A percentile compares a stretch with the other conserved stretches of the same genome.
Evolutionary conservation across 1,140 invertebrate species (phyloP).

Genomic region (Drosophila nigromelanica): DNA sequence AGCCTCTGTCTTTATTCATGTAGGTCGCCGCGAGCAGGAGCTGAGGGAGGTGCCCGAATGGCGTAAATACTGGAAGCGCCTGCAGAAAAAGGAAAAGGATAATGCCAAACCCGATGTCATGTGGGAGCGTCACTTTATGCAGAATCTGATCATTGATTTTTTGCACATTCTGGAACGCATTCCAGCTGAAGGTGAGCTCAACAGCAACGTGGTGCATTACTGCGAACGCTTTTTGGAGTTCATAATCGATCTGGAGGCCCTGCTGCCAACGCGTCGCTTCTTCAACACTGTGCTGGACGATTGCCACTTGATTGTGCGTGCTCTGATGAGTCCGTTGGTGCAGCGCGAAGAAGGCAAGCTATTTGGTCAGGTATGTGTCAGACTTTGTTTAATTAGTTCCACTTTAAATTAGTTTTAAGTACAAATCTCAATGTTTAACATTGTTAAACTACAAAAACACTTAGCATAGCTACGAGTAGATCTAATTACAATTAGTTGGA

Average conservation of each 20-base stretch:
- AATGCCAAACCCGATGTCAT: slow-evolving; percentile 89
- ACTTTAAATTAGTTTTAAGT: slow-evolving; percentile 74
- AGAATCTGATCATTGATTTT: slow-evolving; percentile 95
- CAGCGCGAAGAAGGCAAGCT: slow-evolving; percentile 94
- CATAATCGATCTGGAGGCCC: slow-evolving; percentile 97
- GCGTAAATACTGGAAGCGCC: slow-evolving; percentile 95
- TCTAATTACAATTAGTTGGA: slow-evolving; percentile 22
- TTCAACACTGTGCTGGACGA: slow-evolving; percentile 98
- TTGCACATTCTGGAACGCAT: slow-evolving; percentile 92
- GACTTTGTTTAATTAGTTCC: slow-evolving; percentile 63
- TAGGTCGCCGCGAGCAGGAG: slow-evolving; percentile 91
- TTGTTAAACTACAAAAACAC: slow-evolving; percentile 74
- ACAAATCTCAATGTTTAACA: slow-evolving; percentile 78
- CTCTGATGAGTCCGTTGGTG: slow-evolving; percentile 91
- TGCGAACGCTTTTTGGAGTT: slow-evolving; percentile 98
- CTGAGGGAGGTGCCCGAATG: slow-evolving; percentile 95
- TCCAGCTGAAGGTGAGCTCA: slow-evolving; percentile 86
- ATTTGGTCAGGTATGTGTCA: slow-evolving; percentile 92
- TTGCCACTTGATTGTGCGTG: slow-evolving; percentile 95
- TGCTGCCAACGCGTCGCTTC: slow-evolving; percentile 97
- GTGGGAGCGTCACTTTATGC: slow-evolving; percentile 95
- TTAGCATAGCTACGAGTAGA: slow-evolving; percentile 52
- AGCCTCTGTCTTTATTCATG: not conserved
- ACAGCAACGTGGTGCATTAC: slow-evolving; percentile 88
- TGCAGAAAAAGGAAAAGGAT: slow-evolving; percentile 89